phyloP scores from a whole-genome alignment of 2,113 vertebrate species.

The Dolichotis patagonum region DNA sequence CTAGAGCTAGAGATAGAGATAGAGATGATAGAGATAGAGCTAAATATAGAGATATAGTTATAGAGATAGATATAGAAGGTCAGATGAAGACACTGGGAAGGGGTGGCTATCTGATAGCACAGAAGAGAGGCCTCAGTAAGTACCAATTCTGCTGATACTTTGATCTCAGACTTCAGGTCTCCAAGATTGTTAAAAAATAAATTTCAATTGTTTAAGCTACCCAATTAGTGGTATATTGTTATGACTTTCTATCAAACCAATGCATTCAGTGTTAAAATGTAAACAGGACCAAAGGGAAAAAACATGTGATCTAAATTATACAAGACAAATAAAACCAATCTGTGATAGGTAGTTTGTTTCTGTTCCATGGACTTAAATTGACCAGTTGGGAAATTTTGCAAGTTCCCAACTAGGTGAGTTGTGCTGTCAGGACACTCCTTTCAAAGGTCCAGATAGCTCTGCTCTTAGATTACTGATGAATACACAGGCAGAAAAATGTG shows the following conservation, averaged over 20 bases:
- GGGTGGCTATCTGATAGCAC: background rate
- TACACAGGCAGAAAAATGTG: background rate
- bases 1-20: no score
- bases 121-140: background rate
- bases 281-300: constrained; percentile 23
- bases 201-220: background rate
- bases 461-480: background rate
- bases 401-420: background rate
- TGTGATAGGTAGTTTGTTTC: background rate
- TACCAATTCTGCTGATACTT: background rate
- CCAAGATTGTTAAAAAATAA: background rate
- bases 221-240: background rate
- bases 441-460: background rate
- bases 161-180: background rate
- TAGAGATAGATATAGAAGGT: background rate
- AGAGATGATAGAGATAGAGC: background rate
- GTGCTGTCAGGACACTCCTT: background rate
- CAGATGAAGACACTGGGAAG: background rate
- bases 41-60: background rate
- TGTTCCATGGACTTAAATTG: background rate
- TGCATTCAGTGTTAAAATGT: background rate
- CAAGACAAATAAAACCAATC: constrained; percentile 37
- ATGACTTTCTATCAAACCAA: background rate
- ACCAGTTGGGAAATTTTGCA: background rate
- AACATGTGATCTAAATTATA: background rate